These are phyloP conservation scores for Drosophila kikkawai DNA, from an alignment of 1,140 invertebrate genomes.

Conservation along the genomic window DNA sequence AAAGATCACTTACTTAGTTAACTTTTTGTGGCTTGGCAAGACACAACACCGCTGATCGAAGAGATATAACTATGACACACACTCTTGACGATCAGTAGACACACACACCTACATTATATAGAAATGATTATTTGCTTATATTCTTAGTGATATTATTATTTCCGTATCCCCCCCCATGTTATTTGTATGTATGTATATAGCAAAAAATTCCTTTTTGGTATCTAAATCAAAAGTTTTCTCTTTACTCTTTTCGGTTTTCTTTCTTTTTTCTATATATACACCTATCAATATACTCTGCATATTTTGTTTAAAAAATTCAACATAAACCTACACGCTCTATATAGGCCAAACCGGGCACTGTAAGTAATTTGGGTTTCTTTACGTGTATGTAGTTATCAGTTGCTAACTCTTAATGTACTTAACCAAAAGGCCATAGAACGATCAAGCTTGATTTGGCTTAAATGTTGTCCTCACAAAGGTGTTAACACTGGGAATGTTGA, in stretches of 20 bases:
- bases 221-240: slow-evolving; percentile 79
- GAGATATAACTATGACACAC: slow-evolving; percentile 29
- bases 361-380: slow-evolving; percentile 87
- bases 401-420: slow-evolving; percentile 41
- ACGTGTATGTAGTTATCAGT: slow-evolving; percentile 63
- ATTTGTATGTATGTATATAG: slow-evolving; percentile 68
- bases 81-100: slow-evolving; percentile 30
- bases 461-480: slow-evolving; percentile 18
- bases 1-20: slow-evolving; percentile 35
- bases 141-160: slow-evolving; percentile 41
- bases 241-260: slow-evolving; percentile 80
- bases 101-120: slow-evolving; percentile 37
- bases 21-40: slow-evolving; percentile 47
- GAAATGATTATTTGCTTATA: slow-evolving; percentile 32
- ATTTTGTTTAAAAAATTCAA: slow-evolving; percentile 61
- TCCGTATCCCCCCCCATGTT: slow-evolving; percentile 41
- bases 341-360: slow-evolving; percentile 90
- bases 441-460: slow-evolving; percentile 31
- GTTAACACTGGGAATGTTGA: slow-evolving; percentile 33
- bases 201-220: slow-evolving; percentile 55
- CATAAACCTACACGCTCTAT: slow-evolving; percentile 64
- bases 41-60: slow-evolving; percentile 45
- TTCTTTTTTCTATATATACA: slow-evolving; percentile 59
- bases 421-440: slow-evolving; percentile 24
- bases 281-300: slow-evolving; percentile 60